phyloP scores from a whole-genome alignment of 2,797 vertebrate species.

The Etheostoma nigrum region DNA sequence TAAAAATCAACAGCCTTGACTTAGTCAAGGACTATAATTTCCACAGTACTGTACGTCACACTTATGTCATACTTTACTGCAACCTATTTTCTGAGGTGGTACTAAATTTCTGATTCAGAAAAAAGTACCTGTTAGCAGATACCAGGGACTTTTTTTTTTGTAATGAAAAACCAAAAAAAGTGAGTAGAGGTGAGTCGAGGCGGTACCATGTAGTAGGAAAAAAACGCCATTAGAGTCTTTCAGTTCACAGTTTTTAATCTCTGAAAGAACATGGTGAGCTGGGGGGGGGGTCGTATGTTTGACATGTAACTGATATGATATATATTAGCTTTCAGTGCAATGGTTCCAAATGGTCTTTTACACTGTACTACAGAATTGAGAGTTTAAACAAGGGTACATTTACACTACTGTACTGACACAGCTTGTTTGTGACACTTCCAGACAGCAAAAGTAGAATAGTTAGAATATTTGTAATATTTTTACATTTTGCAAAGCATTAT shows the following conservation, averaged over 20 bases:
- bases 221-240: no score
- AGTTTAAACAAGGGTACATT: not conserved
- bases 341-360: not conserved
- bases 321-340: not conserved
- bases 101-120: no score
- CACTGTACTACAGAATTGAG: not conserved
- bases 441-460: conserved; percentile 15
- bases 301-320: not conserved
- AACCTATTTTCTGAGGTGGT: conserved; percentile 5
- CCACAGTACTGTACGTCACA: not conserved
- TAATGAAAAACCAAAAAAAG: no score
- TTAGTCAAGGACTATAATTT: conserved; percentile 1
- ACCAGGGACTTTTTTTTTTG: no score
- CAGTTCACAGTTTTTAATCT: no score
- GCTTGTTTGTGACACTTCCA: conserved; percentile 4
- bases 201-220: no score
- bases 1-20: not conserved
- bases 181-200: no score
- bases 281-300: no score
- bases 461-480: not conserved
- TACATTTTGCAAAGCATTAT: conserved; percentile 9
- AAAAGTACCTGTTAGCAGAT: no score
- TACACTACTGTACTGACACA: not conserved
- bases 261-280: no score
- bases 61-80: not conserved